Evolutionary conservation across 2,113 vertebrate species (phyloP).

Genomic region (Furnarius figulus): DNA sequence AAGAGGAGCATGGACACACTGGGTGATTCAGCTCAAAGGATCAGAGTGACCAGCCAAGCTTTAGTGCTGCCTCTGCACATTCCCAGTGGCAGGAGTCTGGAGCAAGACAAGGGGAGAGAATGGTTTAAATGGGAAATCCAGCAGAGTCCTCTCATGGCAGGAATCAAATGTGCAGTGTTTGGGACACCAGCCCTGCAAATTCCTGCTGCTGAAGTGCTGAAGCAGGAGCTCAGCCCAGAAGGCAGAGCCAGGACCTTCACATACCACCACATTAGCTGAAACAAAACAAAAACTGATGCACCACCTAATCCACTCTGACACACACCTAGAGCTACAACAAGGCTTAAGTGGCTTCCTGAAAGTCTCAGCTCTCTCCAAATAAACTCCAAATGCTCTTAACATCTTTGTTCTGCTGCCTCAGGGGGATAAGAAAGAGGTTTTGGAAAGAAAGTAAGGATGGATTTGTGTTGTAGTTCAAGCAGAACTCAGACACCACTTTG

Average conservation of each 20-base stretch:
- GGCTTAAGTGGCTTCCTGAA: neutral
- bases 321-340: neutral
- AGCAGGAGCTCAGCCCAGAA: neutral
- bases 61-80: neutral
- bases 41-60: neutral
- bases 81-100: neutral
- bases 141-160: neutral
- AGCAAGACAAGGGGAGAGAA: neutral
- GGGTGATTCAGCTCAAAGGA: neutral
- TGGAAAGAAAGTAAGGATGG: neutral
- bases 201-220: neutral
- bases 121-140: neutral
- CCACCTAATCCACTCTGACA: neutral
- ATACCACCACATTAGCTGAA: neutral
- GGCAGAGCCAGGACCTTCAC: neutral
- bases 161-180: neutral
- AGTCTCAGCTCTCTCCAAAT: neutral
- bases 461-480: neutral
- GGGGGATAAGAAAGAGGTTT: neutral
- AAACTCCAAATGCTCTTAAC: neutral
- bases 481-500: neutral
- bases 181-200: neutral
- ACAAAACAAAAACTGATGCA: neutral
- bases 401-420: neutral
- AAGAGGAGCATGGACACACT: neutral